Percentiles rank a stretch among this genome's conserved stretches.
phyloP scores from a whole-genome alignment of 1,140 invertebrate genomes.

The Panagrolaimus sp. region DNA sequence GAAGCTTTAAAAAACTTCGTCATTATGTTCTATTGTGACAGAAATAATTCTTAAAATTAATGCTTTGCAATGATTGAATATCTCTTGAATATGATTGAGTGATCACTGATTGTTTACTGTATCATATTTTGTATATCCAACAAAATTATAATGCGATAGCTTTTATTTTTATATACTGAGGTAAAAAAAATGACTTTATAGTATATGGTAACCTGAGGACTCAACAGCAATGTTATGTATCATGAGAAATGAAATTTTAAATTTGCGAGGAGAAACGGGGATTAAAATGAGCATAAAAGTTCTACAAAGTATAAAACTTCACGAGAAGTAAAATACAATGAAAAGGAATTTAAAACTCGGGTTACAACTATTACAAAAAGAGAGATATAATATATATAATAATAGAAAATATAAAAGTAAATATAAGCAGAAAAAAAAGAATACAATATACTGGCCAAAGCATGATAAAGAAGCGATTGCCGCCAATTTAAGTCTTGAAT shows the following conservation, averaged over 20 bases:
- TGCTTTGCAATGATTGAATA: no score
- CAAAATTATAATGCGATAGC: slow-evolving; percentile 4
- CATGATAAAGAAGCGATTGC: slow-evolving; percentile 12
- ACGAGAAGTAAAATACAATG: slow-evolving; percentile 1
- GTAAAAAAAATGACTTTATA: background rate
- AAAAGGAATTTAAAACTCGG: background rate
- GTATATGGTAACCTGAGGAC: slow-evolving; percentile 1
- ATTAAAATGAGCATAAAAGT: background rate
- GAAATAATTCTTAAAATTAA: no score
- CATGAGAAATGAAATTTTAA: background rate
- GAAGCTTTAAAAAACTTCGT: no score
- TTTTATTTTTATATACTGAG: slow-evolving; percentile 10
- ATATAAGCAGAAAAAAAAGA: background rate
- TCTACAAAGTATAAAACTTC: background rate
- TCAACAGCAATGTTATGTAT: slow-evolving; percentile 11
- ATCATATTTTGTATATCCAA: no score
- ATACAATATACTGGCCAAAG: slow-evolving; percentile 13
- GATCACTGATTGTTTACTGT: no score
- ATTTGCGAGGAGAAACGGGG: background rate
- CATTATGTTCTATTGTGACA: no score
- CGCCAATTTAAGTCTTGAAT: slow-evolving; percentile 4
- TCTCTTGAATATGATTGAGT: no score
- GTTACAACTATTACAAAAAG: no score
- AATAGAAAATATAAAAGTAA: background rate
- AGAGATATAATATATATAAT: no score